A percentile compares a stretch with the other conserved stretches of the same genome.
phyloP scores from a whole-genome alignment of 2,113 vertebrate genomes.

The Taurulus bubalis region DNA sequence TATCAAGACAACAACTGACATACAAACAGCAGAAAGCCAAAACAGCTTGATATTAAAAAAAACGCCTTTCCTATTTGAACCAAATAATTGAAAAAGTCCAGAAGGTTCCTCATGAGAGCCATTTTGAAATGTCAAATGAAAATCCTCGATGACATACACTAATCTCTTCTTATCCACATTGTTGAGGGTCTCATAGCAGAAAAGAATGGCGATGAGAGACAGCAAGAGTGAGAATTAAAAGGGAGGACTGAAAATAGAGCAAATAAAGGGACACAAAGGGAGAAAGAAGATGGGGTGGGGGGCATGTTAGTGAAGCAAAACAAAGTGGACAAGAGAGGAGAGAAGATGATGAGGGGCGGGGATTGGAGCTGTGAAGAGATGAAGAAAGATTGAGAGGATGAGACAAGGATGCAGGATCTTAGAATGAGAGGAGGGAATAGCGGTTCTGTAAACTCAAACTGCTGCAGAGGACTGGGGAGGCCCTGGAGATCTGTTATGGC shows the following conservation, averaged over 20 bases:
- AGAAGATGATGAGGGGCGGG: constrained; percentile 37
- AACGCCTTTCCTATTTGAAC: constrained; percentile 12
- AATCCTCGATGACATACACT: background rate
- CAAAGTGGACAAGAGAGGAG: constrained; percentile 44
- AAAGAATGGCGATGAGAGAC: constrained; percentile 5
- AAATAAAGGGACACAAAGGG: background rate
- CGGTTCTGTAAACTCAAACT: constrained; percentile 49
- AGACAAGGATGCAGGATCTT: constrained; percentile 57
- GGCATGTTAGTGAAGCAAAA: constrained; percentile 43
- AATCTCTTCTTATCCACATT: constrained; percentile 32
- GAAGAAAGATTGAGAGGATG: constrained; percentile 57
- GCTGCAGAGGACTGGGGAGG: constrained; percentile 53
- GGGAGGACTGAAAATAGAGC: constrained; percentile 23
- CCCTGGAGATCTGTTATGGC: constrained; percentile 58
- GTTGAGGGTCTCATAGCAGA: constrained; percentile 18
- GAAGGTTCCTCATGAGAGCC: background rate
- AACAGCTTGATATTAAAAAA: constrained; percentile 4
- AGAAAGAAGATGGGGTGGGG: background rate
- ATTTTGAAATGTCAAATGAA: constrained; percentile 41
- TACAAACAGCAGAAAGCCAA: constrained; percentile 14
- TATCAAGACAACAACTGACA: constrained; percentile 6
- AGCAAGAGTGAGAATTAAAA: constrained; percentile 3
- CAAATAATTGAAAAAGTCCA: constrained; percentile 13
- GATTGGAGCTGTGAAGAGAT: constrained; percentile 44
- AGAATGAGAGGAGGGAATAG: constrained; percentile 48